A percentile compares a stretch with the other conserved stretches of the same genome.
Conservation (phyloP, 1,140 invertebrate species). For the Megathymus violae region DNA sequence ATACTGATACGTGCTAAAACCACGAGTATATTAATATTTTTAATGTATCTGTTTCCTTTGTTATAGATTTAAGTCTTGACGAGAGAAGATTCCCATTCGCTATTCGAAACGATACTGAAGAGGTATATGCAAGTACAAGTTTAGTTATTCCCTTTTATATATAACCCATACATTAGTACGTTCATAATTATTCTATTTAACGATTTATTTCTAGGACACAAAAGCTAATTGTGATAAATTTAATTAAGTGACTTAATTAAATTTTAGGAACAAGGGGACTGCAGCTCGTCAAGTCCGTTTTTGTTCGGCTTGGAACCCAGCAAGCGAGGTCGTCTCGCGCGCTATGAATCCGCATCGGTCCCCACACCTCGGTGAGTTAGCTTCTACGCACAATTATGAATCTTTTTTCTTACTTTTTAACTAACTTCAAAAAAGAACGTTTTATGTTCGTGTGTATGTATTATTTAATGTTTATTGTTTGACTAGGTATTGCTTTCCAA, state of each 20-base stretch:
- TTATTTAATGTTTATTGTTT: too few relatives aligned
- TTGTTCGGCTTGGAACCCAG: slow-evolving; percentile 61
- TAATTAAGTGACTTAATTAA: background rate
- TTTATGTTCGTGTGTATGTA: too few relatives aligned
- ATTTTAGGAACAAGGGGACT: slow-evolving; percentile 46
- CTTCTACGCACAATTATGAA: background rate
- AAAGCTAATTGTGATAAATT: too few relatives aligned
- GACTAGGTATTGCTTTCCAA: too few relatives aligned
- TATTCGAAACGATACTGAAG: slow-evolving; percentile 48
- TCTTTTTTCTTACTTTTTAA: too few relatives aligned
- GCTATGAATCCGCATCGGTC: slow-evolving; percentile 47
- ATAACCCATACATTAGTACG: too few relatives aligned
- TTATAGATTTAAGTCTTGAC: slow-evolving; percentile 54
- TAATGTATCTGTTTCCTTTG: slow-evolving; percentile 4
- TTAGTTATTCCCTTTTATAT: background rate
- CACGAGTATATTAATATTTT: too few relatives aligned
- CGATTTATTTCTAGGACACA: too few relatives aligned
- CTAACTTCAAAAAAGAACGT: too few relatives aligned
- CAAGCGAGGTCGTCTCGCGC: slow-evolving; percentile 53
- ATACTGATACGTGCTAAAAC: too few relatives aligned
- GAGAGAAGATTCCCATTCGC: slow-evolving; percentile 58
- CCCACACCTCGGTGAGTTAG: slow-evolving; percentile 50
- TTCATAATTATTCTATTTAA: too few relatives aligned
- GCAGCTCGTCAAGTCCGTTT: slow-evolving; percentile 47
- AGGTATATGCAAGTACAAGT: slow-evolving; percentile 42